Evolutionary conservation across 2,888 invertebrate genomes (phyloP), one percentile per base, ranked within the genome.

Genomic region (Helicoverpa assulta): DNA sequence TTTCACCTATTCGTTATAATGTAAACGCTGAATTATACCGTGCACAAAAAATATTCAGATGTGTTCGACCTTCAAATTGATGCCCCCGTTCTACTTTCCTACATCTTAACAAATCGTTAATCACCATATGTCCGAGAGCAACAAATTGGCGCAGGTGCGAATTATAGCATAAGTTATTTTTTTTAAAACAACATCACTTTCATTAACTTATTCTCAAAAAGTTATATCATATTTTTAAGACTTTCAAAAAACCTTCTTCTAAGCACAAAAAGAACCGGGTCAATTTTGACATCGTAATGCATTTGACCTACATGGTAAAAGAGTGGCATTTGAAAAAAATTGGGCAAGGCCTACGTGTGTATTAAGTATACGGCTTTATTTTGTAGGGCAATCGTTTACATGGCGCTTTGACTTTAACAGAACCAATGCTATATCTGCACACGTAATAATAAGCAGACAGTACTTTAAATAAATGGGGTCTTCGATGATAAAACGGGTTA

Each of bases 61-160:
- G 90, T 89, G 89, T 91, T 87, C 88, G 88, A 89, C 94, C 94
- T 94, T 94, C 92, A 86, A 90, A 90, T 91, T 90, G 90, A 91
- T 91, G 93, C 93, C 93, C 94, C 94, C 85, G 93, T 94, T 92
- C 94, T 92, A 94, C 93, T 94, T 94, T 93, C 89, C 91, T 91
- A 93, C 90, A 91, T 94, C 91, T 93, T 90, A 91, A 93, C 92
- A 93, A 93, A 92, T 87, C 88, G 86, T 92, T 92, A 92, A 93
- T 92, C 91, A 93, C 90, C 86, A 91, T 88, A 89, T 88, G 90
- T 88, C 88, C 86, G 86, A 67, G 72, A 66, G 67, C 76, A 65
- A 76, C 72, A 73, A 82, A 85, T 82, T 85, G 67, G 71, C 67
- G 78, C 76, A 78, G 74, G 77, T 86, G 78, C 73, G 71, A 79